These are phyloP conservation scores for Zosterops hypoxanthus DNA, from an alignment of 2,113 vertebrate species.

Conservation along the genomic window DNA sequence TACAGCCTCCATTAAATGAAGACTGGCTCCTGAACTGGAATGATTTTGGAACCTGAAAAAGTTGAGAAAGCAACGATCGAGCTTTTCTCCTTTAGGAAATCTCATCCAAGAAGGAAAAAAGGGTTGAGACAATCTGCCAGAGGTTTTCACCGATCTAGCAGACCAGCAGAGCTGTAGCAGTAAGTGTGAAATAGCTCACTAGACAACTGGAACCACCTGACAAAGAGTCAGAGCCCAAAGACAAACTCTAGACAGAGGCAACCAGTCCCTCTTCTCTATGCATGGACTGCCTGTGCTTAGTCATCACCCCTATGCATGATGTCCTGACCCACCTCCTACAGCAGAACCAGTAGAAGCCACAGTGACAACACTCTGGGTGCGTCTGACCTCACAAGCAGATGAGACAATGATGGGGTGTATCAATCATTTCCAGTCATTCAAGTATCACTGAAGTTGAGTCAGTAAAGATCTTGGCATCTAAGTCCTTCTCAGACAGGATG, in stretches of 20 bases:
- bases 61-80: not conserved
- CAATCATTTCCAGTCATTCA: not conserved
- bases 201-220: not conserved
- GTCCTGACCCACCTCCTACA: not conserved
- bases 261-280: not conserved
- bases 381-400: not conserved
- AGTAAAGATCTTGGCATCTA: not conserved
- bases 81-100: not conserved
- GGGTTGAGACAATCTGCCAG: not conserved
- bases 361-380: not conserved
- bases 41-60: not conserved
- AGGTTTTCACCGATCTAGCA: not conserved
- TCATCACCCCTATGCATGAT: rapidly evolving
- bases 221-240: not conserved
- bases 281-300: not conserved
- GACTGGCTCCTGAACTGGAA: not conserved
- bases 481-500: not conserved
- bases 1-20: not conserved
- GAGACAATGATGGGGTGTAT: not conserved
- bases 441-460: not conserved
- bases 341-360: not conserved
- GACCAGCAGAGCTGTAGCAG: not conserved
- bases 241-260: not conserved
- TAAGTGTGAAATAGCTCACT: not conserved
- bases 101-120: not conserved